Percentiles rank a stretch among this genome's conserved stretches.
These are phyloP conservation scores for Hemicordylus capensis DNA, from an alignment of 2,113 vertebrate species.

Conservation along the genomic window DNA sequence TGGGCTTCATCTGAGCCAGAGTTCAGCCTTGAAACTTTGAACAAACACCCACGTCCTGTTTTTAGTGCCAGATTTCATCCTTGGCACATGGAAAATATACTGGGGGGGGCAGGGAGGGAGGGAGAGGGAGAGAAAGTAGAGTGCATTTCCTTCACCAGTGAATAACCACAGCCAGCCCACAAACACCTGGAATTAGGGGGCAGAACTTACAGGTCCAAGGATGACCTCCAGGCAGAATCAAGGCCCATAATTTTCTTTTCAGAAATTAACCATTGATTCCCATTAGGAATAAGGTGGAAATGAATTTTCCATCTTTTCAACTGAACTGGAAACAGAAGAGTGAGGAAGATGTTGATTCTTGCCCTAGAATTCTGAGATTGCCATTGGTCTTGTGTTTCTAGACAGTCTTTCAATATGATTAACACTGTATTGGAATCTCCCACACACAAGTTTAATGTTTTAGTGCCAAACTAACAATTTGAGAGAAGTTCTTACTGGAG, in stretches of 20 bases:
- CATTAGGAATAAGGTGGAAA: not conserved
- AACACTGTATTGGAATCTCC: not conserved
- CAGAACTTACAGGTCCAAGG: not conserved
- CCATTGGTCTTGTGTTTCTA: not conserved
- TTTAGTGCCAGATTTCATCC: not conserved
- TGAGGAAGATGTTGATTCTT: not conserved
- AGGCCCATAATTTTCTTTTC: not conserved
- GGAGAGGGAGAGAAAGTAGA: too few species aligned
- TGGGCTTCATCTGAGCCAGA: not conserved
- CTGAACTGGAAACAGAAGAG: not conserved
- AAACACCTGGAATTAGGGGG: not conserved
- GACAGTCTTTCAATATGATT: not conserved
- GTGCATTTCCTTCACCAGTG: not conserved
- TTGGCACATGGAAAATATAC: not conserved
- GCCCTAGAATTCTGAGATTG: not conserved
- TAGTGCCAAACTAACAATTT: not conserved
- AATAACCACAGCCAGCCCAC: not conserved
- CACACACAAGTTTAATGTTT: not conserved
- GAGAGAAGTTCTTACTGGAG: not conserved
- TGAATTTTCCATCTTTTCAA: not conserved
- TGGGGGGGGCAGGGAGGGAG: too few species aligned
- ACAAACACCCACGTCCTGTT: too few species aligned
- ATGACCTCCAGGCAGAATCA: not conserved
- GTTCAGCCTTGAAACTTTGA: not conserved
- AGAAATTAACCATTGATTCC: not conserved